These are phyloP conservation scores for Acrocephalus kingi DNA, from an alignment of 2,113 vertebrate genomes.

Conservation along the genomic window DNA sequence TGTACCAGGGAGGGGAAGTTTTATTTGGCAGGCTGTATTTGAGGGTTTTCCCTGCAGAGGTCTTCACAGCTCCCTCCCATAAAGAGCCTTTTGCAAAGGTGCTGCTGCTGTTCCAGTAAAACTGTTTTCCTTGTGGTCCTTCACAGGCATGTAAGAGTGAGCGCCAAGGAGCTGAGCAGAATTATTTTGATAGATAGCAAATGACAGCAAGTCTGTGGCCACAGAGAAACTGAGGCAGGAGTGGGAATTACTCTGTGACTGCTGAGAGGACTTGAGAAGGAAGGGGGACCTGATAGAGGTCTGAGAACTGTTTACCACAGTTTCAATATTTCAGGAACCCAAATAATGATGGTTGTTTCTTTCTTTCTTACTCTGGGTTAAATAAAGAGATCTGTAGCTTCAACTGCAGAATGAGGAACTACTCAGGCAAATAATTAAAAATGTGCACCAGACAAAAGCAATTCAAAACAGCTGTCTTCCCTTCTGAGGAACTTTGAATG, in stretches of 20 bases:
- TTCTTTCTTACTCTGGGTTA: background rate
- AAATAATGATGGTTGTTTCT: background rate
- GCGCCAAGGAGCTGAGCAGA: accelerated
- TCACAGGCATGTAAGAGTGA: background rate
- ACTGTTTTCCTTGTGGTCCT: background rate
- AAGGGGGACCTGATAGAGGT: background rate
- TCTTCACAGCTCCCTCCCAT: background rate
- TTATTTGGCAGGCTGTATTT: background rate
- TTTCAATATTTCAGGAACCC: background rate
- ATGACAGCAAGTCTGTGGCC: background rate
- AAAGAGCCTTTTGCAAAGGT: background rate
- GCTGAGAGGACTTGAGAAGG: background rate
- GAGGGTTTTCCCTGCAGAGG: background rate
- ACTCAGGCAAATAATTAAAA: background rate
- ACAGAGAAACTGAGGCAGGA: background rate
- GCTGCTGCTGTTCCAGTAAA: background rate
- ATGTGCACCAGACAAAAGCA: background rate
- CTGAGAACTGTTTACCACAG: background rate
- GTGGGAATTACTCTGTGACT: background rate
- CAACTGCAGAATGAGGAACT: background rate
- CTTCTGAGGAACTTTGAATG: background rate
- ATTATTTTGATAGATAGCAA: background rate
- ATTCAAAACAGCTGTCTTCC: background rate
- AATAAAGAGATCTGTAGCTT: background rate
- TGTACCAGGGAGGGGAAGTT: background rate